Conservation (phyloP, 2,113 vertebrate genomes). For the Pituophis catenifer region DNA sequence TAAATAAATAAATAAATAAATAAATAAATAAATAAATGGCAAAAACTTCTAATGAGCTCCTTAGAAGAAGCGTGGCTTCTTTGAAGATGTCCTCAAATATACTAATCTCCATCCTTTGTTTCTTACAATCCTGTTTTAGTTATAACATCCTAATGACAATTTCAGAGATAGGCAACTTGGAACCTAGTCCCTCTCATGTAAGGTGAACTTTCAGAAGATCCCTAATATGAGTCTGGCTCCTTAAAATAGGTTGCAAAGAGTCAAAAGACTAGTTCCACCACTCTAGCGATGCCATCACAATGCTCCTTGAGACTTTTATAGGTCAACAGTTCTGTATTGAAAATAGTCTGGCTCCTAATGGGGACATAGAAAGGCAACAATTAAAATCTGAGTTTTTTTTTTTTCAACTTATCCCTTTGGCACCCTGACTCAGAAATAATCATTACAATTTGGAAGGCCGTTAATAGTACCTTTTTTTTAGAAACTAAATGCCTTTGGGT, state of each 20-base stretch:
- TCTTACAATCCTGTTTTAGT: background rate
- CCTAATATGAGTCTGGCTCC: background rate
- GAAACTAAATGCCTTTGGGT: background rate
- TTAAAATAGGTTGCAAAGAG: background rate
- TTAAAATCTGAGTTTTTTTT: background rate
- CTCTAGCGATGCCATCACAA: background rate
- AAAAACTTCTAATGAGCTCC: background rate
- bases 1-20: no score
- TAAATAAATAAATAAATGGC: no score
- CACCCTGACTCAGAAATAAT: background rate
- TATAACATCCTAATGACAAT: background rate
- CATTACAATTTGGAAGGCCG: background rate
- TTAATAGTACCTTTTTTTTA: background rate
- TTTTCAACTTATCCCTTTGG: background rate
- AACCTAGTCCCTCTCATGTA: background rate
- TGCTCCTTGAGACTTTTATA: background rate
- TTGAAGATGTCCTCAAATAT: background rate
- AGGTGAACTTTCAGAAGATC: background rate
- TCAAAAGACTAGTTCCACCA: background rate
- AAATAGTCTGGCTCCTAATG: background rate
- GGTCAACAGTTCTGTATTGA: background rate
- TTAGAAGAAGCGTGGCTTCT: background rate
- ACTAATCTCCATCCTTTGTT: background rate
- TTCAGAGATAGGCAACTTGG: background rate
- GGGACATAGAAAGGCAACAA: background rate